A percentile compares a stretch with the other conserved stretches of the same genome.
Conservation (phyloP, 2,797 vertebrate species). For the Falco naumanni region DNA sequence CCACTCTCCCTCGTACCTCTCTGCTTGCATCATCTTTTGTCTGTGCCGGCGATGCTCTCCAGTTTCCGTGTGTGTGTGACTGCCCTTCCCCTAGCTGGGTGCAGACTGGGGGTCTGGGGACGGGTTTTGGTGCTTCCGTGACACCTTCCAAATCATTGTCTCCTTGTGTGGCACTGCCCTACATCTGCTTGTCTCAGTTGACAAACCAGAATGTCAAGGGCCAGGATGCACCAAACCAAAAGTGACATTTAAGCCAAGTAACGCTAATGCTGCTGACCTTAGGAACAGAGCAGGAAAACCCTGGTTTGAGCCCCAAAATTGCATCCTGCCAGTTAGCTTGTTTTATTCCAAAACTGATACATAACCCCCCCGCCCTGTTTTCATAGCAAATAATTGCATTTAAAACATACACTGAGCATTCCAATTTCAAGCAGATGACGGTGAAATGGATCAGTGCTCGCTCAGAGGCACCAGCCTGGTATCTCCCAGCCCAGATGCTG, state of each 20-base stretch:
- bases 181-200: background rate
- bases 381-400: background rate
- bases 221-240: background rate
- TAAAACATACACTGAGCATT: background rate
- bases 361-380: background rate
- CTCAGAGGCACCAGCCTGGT: background rate
- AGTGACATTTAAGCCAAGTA: background rate
- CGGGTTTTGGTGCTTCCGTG: background rate
- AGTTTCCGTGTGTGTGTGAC: accelerated
- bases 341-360: background rate
- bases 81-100: background rate
- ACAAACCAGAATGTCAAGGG: background rate
- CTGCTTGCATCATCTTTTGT: accelerated
- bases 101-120: background rate
- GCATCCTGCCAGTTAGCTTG: background rate
- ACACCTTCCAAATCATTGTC: background rate
- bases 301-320: background rate
- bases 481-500: background rate
- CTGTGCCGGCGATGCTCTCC: background rate
- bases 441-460: accelerated
- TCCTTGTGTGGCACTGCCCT: background rate
- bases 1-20: background rate
- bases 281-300: background rate
- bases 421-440: accelerated
- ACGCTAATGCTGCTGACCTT: background rate